Percentiles rank a stretch among this genome's conserved stretches.
Evolutionary conservation across 2,113 vertebrate genomes (phyloP).

Genomic region (Acanthisitta chloris): DNA sequence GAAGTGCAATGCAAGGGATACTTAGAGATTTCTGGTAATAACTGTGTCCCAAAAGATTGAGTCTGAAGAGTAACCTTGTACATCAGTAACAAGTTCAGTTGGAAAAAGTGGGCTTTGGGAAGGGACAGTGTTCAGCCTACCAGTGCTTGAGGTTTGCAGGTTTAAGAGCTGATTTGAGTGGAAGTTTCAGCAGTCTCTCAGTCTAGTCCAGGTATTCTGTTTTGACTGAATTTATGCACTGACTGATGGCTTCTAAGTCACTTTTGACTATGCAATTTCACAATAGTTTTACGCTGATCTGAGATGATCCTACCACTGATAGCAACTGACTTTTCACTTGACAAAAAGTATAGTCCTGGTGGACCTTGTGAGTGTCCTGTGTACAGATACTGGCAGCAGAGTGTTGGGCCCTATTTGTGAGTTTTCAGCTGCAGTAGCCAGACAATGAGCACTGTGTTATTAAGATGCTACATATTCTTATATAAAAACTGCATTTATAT

Average conservation of each 20-base stretch:
- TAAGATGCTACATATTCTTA: not conserved
- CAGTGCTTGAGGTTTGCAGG: not conserved
- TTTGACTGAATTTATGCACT: not conserved
- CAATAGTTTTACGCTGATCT: not conserved
- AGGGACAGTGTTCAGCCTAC: not conserved
- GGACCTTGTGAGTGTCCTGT: not conserved
- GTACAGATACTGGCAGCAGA: fast-evolving
- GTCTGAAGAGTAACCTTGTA: not conserved
- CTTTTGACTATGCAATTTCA: not conserved
- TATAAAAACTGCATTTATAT: not conserved
- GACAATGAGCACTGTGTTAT: not conserved
- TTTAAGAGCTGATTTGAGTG: not conserved
- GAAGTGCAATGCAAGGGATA: not conserved
- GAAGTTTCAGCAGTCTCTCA: not conserved
- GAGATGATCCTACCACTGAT: not conserved
- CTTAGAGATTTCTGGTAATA: not conserved
- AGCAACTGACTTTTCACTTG: not conserved
- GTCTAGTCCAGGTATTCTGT: not conserved
- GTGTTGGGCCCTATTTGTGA: not conserved
- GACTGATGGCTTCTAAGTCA: not conserved
- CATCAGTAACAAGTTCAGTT: not conserved
- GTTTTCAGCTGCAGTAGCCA: not conserved
- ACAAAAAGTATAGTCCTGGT: not conserved
- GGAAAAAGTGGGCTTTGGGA: not conserved
- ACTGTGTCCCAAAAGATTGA: not conserved